Evolutionary conservation across 2,888 invertebrate genomes (phyloP).

Genomic region (Drepanosiphum platanoidis): DNA sequence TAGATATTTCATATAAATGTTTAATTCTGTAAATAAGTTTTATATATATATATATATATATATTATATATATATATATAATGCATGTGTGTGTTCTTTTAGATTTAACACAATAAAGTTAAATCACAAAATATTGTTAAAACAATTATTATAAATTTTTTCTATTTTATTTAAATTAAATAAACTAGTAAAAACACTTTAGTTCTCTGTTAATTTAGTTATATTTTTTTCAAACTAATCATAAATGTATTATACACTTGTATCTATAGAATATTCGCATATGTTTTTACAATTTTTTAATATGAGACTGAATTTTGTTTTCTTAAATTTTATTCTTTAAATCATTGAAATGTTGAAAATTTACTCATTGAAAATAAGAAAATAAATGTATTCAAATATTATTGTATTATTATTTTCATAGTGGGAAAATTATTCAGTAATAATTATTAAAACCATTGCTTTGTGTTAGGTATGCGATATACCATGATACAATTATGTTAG

Average conservation of each 20-base stretch:
- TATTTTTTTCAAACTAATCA: neutral
- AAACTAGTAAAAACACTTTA: neutral
- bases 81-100: neutral
- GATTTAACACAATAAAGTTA: neutral
- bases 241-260: conserved; percentile 21
- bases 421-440: neutral
- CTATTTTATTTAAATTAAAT: conserved; percentile 13
- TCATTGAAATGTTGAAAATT: conserved; percentile 37
- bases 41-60: neutral
- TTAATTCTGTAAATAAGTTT: conserved; percentile 4
- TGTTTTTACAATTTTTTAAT: conserved; percentile 18
- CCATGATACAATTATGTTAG: neutral
- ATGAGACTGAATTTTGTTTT: conserved; percentile 55
- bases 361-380: conserved; percentile 17
- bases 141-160: neutral
- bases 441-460: no score
- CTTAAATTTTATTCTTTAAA: no score
- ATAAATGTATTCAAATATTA: conserved; percentile 36
- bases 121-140: conserved; percentile 21
- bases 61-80: no score
- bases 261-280: conserved; percentile 6
- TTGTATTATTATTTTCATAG: conserved; percentile 9
- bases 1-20: conserved; percentile 23
- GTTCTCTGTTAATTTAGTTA: neutral
- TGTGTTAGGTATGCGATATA: neutral